These are phyloP conservation scores for Drosophila paulistorum DNA, from an alignment of 1,140 invertebrate species.

Conservation along the genomic window DNA sequence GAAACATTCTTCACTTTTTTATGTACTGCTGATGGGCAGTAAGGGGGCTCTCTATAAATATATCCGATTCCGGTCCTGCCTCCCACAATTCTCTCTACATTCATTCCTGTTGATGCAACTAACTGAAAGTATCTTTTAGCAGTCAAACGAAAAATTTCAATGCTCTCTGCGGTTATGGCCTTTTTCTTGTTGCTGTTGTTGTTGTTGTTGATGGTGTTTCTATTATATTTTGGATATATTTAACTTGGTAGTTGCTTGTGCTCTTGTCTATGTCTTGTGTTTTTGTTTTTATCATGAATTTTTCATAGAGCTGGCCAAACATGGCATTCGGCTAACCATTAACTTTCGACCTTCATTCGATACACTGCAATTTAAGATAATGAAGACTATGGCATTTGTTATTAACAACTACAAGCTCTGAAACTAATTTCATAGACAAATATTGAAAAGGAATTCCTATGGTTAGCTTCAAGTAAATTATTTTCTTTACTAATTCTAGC, in stretches of 20 bases:
- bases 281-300: not conserved
- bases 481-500: not conserved
- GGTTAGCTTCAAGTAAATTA: too few species aligned
- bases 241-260: conserved; percentile 4
- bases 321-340: not conserved
- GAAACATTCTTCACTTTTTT: conserved; percentile 47
- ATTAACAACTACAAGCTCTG: too few species aligned
- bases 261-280: not conserved
- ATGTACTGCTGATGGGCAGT: conserved; percentile 66
- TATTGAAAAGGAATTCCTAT: too few species aligned
- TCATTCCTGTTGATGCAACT: conserved; percentile 2
- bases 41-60: conserved; percentile 13
- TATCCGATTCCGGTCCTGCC: not conserved
- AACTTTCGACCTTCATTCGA: not conserved
- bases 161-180: conserved; percentile 18
- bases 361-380: not conserved
- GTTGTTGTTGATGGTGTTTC: conserved; percentile 54
- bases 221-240: conserved; percentile 44
- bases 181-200: conserved; percentile 25
- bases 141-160: conserved; percentile 42
- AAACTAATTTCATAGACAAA: not conserved
- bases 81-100: not conserved
- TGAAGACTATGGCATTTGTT: not conserved
- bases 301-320: conserved; percentile 4
- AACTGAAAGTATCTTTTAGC: conserved; percentile 39